Evolutionary conservation across 2,113 vertebrate genomes (phyloP), one percentile per base, ranked within the genome.

Genomic region (Hippocampus barbouri): DNA sequence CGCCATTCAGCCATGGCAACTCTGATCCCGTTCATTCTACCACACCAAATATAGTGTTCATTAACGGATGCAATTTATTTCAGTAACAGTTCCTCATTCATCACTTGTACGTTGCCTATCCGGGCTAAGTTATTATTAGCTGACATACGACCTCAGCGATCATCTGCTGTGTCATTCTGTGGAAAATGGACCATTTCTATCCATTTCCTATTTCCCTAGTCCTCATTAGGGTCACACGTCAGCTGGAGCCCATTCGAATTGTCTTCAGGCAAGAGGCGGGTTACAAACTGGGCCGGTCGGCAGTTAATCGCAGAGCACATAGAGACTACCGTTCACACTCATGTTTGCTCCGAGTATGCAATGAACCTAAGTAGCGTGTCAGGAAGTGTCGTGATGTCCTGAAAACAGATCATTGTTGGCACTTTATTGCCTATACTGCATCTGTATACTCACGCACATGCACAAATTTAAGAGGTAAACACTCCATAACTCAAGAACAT

Each of bases 81-180:
- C 4, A 27, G 25, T 18, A 34, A 3, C 62, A 41, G 10, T 64
- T 9, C 40, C 25, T 10, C 40, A 64, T 64, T 41, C 21, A 64
- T 66, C 63, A 25, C 63, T 45, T 6, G 10, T n/a, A 63, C 34
- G 5, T 40, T 11, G 40, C 62, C 40, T n/a, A 43, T 14, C 21
- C 40, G 10, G 11, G 21, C 62, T 64, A 64, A 64, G 40, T 38
- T 64, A 64, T 64, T 64, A 41, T 64, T 64, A n/a, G 38, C 40
- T 23, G 14, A n/a, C 20, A 12, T 43, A 43, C n/a, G 40, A 23
- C 21, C 62, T 64, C 62, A 23, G 12, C 23, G 10, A 23, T 64
- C 40, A 64, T 64, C 62, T 43, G 62, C 21, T 64, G 21, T 21
- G n/a, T 5, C 61, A 15, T 21, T 63, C 20, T 6, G 34, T 65